phyloP scores from a whole-genome alignment of 92 coral and sea anemone species.

The Zoanthus solanderi region DNA sequence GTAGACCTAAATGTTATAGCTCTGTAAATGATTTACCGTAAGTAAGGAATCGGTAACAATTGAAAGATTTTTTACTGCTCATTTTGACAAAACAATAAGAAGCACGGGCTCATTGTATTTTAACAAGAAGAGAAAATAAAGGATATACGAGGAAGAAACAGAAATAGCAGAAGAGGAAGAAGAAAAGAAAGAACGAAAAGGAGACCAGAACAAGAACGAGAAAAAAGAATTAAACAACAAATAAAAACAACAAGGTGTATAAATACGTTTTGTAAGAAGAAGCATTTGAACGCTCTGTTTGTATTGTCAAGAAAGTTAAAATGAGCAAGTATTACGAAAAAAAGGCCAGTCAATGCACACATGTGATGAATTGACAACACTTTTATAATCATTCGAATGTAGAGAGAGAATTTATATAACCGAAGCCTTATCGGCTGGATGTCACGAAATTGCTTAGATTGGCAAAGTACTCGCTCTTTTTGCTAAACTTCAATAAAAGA shows the following conservation, averaged over 20 bases:
- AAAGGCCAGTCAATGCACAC: background rate
- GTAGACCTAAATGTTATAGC: too few relatives aligned
- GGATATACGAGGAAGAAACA: background rate
- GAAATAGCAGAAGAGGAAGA: background rate
- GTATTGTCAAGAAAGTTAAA: too few relatives aligned
- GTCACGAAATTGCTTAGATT: conserved; percentile 18
- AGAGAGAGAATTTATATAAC: background rate
- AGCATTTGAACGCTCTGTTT: background rate
- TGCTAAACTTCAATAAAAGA: background rate
- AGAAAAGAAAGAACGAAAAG: background rate
- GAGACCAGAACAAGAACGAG: background rate
- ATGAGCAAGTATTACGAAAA: background rate
- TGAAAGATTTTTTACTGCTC: too few relatives aligned
- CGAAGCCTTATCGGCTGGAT: conserved; percentile 12
- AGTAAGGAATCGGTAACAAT: too few relatives aligned
- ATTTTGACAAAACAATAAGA: too few relatives aligned
- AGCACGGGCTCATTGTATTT: too few relatives aligned
- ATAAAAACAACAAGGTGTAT: background rate
- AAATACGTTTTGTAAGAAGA: background rate
- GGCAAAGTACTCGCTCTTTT: background rate
- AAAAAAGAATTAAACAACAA: background rate
- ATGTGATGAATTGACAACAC: conserved; percentile 29
- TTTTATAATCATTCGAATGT: background rate
- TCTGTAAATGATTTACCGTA: too few relatives aligned
- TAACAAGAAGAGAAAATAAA: background rate